Percentiles rank a stretch among this genome's conserved stretches.
Conservation (phyloP, 2,113 vertebrate genomes). For the Phrynosoma blainvillii region DNA sequence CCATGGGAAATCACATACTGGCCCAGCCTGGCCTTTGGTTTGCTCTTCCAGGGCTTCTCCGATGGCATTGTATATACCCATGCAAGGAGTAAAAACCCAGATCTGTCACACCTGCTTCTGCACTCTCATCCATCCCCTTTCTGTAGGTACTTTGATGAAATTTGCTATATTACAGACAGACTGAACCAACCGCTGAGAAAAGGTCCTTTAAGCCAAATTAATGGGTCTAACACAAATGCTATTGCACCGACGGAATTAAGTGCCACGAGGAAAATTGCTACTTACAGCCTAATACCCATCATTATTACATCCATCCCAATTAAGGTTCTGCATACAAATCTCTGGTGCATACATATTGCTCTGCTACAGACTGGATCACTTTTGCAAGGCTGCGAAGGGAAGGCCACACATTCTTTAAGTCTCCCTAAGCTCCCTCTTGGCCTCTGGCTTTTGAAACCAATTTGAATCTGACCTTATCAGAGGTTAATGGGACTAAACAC, state of each 20-base stretch:
- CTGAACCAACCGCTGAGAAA: background rate
- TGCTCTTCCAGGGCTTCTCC: too few relatives aligned
- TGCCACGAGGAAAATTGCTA: conserved; percentile 17
- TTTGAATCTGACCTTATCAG: background rate
- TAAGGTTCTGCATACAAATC: background rate
- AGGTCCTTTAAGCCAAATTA: conserved; percentile 24
- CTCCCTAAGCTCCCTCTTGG: background rate
- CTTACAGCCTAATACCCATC: background rate
- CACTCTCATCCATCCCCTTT: background rate
- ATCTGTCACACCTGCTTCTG: background rate
- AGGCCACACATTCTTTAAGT: background rate
- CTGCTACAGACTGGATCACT: background rate
- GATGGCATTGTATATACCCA: too few relatives aligned
- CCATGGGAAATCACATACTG: too few relatives aligned
- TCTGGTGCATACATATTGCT: background rate
- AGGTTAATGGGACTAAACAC: too few relatives aligned
- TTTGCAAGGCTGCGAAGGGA: background rate
- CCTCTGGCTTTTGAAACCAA: background rate
- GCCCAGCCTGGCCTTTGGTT: background rate
- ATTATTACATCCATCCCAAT: conserved; percentile 12
- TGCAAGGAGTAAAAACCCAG: background rate
- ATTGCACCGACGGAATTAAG: conserved; percentile 17
- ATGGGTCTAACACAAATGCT: background rate
- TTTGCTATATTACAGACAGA: background rate
- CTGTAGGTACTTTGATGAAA: background rate